Percentiles rank a stretch among this genome's conserved stretches.
phyloP scores from a whole-genome alignment of 2,797 vertebrate genomes.

The Coregonus sp. region DNA sequence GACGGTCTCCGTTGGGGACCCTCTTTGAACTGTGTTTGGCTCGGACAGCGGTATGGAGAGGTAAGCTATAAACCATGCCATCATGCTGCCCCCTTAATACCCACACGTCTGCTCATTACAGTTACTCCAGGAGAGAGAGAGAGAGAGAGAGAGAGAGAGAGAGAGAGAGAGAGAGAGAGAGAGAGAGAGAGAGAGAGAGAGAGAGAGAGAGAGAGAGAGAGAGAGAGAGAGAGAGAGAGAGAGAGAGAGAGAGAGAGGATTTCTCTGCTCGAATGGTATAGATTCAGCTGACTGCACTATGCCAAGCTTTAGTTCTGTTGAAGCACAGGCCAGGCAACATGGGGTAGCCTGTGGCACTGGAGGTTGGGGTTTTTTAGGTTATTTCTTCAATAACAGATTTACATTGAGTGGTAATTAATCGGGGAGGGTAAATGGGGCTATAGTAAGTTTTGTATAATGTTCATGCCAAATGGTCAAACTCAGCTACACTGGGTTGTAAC shows the following conservation, averaged over 20 bases:
- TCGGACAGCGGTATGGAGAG: constrained; percentile 16
- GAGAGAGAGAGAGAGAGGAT: constrained; percentile 10
- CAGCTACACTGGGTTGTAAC: neutral
- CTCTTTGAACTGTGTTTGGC: constrained; percentile 46
- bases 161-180: too few relatives aligned
- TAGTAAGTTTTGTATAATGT: neutral
- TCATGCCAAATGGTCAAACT: neutral
- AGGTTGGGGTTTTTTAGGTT: neutral
- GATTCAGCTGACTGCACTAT: constrained; percentile 32
- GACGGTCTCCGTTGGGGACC: constrained; percentile 22
- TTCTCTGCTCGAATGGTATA: constrained; percentile 30
- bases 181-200: neutral
- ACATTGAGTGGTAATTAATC: constrained; percentile 1
- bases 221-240: neutral
- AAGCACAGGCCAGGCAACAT: constrained; percentile 13
- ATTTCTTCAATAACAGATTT: constrained; percentile 8
- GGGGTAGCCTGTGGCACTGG: neutral
- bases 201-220: neutral
- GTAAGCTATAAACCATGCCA: constrained; percentile 23
- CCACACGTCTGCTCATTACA: constrained; percentile 4
- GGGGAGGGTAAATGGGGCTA: neutral
- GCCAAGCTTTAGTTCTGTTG: neutral
- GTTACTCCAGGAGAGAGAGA: neutral
- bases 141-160: too few relatives aligned
- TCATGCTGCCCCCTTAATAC: constrained; percentile 19